Percentiles rank a stretch among this genome's conserved stretches.
phyloP scores from a whole-genome alignment of 2,888 invertebrate species.

The Lymantria dispar region DNA sequence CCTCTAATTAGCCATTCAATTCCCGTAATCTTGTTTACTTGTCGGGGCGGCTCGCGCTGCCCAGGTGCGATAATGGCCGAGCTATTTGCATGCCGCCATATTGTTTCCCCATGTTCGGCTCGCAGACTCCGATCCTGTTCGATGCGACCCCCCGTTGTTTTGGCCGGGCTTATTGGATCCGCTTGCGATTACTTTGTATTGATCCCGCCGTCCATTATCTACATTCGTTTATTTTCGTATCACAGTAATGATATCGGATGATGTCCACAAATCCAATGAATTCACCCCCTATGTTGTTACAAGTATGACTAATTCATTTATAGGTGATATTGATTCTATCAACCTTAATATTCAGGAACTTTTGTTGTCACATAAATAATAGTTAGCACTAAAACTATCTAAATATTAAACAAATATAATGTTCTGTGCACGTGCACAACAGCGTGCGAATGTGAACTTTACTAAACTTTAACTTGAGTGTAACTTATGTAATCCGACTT shows the following conservation, averaged over 20 bases:
- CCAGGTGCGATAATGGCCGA: constrained; percentile 82
- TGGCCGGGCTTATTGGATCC: constrained; percentile 80
- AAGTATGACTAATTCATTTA: constrained; percentile 37
- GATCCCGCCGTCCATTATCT: constrained; percentile 80
- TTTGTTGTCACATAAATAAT: constrained; percentile 16
- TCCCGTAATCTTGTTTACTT: constrained; percentile 82
- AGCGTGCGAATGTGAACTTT: constrained; percentile 19
- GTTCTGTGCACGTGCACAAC: constrained; percentile 27
- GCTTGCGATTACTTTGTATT: constrained; percentile 81
- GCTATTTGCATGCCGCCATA: constrained; percentile 83
- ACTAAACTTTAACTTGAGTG: constrained; percentile 21
- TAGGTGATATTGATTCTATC: constrained; percentile 25
- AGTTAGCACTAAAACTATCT: constrained; percentile 7
- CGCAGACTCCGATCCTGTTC: constrained; percentile 60
- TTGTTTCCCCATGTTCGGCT: constrained; percentile 77
- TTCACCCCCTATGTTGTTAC: constrained; percentile 43
- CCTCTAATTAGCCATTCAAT: constrained; percentile 82
- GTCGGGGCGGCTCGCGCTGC: constrained; percentile 68
- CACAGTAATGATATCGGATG: constrained; percentile 71
- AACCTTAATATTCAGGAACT: background rate
- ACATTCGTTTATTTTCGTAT: constrained; percentile 78
- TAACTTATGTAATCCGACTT: constrained; percentile 30
- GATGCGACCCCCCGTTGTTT: constrained; percentile 76
- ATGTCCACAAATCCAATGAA: constrained; percentile 62
- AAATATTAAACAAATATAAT: constrained; percentile 24